A percentile compares a stretch with the other conserved stretches of the same genome.
Evolutionary conservation across 2,888 invertebrate species (phyloP).

Genomic region (Synanthedon vespiformis): DNA sequence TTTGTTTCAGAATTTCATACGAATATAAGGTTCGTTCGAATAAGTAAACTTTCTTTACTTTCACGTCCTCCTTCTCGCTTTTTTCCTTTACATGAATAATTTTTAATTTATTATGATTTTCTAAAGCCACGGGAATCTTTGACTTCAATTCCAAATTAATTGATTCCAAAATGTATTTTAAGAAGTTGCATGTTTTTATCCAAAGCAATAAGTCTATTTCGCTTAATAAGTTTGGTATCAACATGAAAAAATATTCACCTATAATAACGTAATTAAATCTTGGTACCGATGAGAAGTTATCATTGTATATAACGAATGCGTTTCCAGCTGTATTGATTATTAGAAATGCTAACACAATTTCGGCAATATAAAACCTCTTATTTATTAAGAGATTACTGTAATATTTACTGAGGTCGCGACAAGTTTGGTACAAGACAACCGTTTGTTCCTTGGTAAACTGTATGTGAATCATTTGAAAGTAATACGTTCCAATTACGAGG

Average conservation of each 20-base stretch:
- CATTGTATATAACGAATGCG: no score
- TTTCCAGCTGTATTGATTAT: no score
- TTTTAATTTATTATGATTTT: background rate
- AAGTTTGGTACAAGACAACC: background rate
- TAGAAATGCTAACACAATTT: no score
- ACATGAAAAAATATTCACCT: background rate
- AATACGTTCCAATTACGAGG: background rate
- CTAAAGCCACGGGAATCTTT: background rate
- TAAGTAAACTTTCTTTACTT: background rate
- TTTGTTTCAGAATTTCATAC: conserved; percentile 5
- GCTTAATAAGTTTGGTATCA: background rate
- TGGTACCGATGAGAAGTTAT: no score
- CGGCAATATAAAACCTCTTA: no score
- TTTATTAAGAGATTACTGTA: no score
- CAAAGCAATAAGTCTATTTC: background rate
- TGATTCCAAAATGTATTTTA: background rate
- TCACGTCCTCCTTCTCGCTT: background rate
- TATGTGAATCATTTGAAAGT: background rate
- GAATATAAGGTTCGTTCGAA: conserved; percentile 7
- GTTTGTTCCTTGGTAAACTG: background rate
- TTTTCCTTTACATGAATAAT: background rate
- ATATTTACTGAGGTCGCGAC: background rate
- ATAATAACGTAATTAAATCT: background rate
- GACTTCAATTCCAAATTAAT: background rate
- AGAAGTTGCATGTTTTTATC: background rate